Conservation (phyloP, 2,888 invertebrate species). For the Oxystoma pomonae region DNA sequence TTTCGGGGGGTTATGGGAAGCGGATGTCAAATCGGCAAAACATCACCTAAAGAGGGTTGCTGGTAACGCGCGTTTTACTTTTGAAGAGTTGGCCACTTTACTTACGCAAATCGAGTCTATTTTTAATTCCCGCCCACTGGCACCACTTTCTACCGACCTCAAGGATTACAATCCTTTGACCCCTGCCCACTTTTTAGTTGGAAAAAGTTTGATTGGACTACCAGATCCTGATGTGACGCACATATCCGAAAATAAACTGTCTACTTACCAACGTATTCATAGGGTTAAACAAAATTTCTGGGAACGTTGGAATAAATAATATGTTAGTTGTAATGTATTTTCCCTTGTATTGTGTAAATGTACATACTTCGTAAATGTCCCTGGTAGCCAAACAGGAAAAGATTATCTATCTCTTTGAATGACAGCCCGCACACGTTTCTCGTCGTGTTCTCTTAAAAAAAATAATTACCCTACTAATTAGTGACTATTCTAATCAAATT, state of each 20-base stretch:
- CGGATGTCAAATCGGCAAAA: not conserved
- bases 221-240: constrained; percentile 3
- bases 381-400: too few relatives aligned
- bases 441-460: too few relatives aligned
- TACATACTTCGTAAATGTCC: too few relatives aligned
- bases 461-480: too few relatives aligned
- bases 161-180: not conserved
- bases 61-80: not conserved
- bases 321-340: too few relatives aligned
- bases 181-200: constrained; percentile 2
- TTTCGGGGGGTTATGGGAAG: not conserved
- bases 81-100: not conserved
- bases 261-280: not conserved
- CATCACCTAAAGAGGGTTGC: not conserved
- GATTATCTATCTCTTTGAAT: too few relatives aligned
- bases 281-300: constrained; percentile 7
- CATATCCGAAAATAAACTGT: not conserved
- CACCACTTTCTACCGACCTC: too few relatives aligned
- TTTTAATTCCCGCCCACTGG: not conserved
- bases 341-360: too few relatives aligned
- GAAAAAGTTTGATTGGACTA: not conserved
- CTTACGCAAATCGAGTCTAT: not conserved
- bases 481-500: too few relatives aligned
- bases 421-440: too few relatives aligned
- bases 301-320: constrained; percentile 7